These are phyloP conservation scores for Idaea dimidiata DNA, from an alignment of 2,888 invertebrate genomes.

Conservation along the genomic window DNA sequence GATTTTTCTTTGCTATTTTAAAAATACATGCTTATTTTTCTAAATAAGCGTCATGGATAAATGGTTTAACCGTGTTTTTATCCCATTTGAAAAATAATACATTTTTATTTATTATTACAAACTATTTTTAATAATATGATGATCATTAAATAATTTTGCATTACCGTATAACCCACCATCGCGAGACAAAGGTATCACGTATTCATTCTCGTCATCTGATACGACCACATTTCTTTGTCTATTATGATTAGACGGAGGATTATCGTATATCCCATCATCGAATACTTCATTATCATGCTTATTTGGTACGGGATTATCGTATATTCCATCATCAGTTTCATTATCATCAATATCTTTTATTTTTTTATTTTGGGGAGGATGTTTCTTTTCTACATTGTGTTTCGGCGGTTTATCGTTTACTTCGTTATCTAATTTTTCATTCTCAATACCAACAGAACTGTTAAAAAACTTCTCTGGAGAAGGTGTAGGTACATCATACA, in stretches of 20 bases:
- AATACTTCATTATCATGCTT: not conserved
- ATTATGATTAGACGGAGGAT: not conserved
- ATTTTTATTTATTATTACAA: not conserved
- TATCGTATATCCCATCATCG: not conserved
- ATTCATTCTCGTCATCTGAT: not conserved
- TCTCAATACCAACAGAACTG: not conserved
- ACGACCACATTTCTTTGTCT: not conserved
- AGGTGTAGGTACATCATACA: slow-evolving; percentile 1
- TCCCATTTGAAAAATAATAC: no score
- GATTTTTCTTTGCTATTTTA: no score
- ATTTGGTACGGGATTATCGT: not conserved
- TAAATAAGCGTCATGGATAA: no score
- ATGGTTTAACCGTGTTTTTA: no score
- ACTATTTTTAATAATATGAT: not conserved
- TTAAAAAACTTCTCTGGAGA: not conserved
- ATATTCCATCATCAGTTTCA: not conserved
- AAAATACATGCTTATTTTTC: no score
- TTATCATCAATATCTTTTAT: not conserved
- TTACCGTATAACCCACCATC: not conserved
- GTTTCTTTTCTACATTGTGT: not conserved
- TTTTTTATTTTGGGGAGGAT: not conserved
- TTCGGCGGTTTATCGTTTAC: not conserved
- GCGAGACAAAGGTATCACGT: not conserved
- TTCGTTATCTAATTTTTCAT: not conserved
- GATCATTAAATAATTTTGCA: not conserved